Conservation (phyloP, 1,140 invertebrate genomes). For the Dendrolimus punctatus region DNA sequence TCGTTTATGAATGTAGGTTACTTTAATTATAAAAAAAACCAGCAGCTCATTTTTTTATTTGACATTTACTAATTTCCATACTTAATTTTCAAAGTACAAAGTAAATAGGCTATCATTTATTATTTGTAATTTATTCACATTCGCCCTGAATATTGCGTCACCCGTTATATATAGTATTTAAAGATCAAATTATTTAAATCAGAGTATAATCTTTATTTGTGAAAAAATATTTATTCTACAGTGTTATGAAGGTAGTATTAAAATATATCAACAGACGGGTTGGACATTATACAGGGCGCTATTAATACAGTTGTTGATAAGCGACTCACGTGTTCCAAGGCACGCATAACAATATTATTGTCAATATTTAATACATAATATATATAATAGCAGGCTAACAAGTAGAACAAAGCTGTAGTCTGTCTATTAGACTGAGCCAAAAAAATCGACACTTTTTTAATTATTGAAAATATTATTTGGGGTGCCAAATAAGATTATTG, state of each 20-base stretch:
- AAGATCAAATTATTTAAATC: constrained; percentile 54
- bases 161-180: constrained; percentile 43
- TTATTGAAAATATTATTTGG: no score
- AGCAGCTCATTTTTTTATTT: constrained; percentile 52
- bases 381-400: no score
- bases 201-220: constrained; percentile 47
- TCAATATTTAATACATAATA: no score
- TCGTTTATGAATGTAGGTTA: constrained; percentile 49
- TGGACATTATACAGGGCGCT: constrained; percentile 25
- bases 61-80: constrained; percentile 31
- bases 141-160: constrained; percentile 39
- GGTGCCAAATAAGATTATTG: no score
- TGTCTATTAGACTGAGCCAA: no score
- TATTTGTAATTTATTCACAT: constrained; percentile 33
- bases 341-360: no score
- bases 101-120: constrained; percentile 48
- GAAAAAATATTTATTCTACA: constrained; percentile 47
- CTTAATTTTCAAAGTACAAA: constrained; percentile 69
- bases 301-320: constrained; percentile 8
- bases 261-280: constrained; percentile 26
- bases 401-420: no score
- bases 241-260: constrained; percentile 41
- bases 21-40: constrained; percentile 45
- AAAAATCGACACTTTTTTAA: no score
- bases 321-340: neutral